Evolutionary conservation across 1,140 invertebrate species (phyloP).

Genomic region (Polyergus mexicanus): DNA sequence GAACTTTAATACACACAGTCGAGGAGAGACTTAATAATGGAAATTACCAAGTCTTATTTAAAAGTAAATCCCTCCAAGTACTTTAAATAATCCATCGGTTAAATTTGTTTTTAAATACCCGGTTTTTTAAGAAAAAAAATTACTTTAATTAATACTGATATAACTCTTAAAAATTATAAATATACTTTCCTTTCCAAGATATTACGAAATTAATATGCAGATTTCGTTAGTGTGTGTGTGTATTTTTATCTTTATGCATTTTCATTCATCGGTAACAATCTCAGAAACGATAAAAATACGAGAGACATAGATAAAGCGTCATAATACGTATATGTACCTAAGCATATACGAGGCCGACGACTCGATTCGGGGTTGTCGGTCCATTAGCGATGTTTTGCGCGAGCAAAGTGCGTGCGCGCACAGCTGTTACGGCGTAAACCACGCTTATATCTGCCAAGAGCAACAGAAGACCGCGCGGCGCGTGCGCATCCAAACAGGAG

Average conservation of each 20-base stretch:
- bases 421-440: constrained; percentile 81
- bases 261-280: neutral
- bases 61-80: neutral
- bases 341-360: constrained; percentile 62
- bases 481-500: constrained; percentile 41
- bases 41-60: neutral
- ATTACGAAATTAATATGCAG: neutral
- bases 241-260: neutral
- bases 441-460: constrained; percentile 73
- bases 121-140: neutral
- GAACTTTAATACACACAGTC: neutral
- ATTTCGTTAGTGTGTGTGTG: neutral
- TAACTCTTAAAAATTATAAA: neutral
- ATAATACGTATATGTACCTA: constrained; percentile 65
- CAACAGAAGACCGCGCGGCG: constrained; percentile 70
- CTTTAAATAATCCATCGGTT: neutral
- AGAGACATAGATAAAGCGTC: neutral
- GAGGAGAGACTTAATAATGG: neutral
- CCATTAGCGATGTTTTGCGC: constrained; percentile 82
- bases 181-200: neutral
- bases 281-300: neutral
- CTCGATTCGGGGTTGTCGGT: constrained; percentile 73
- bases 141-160: neutral
- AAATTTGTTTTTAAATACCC: neutral
- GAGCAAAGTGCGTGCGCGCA: constrained; percentile 78